Conservation (phyloP, 1,140 invertebrate species). For the Melanaphis sacchari region DNA sequence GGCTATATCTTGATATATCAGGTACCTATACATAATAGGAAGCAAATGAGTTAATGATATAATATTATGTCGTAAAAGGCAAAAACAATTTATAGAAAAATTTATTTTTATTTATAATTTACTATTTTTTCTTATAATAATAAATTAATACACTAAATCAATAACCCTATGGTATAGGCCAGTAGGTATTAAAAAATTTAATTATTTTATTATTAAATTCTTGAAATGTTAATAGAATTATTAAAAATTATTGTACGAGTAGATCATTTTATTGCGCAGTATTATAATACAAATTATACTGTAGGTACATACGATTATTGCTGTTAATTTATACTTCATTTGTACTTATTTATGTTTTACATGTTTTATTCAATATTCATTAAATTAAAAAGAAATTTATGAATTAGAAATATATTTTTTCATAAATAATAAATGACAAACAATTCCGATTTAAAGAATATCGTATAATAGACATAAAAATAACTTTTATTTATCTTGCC, state of each 20-base stretch:
- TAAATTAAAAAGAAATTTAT: background rate
- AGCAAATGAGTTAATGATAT: no score
- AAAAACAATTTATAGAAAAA: no score
- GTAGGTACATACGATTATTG: background rate
- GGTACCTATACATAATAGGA: no score
- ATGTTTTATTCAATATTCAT: background rate
- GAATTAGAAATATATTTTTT: background rate
- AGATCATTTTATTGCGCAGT: background rate
- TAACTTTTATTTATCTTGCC: constrained; percentile 40
- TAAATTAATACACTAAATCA: no score
- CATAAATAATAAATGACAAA: constrained; percentile 32
- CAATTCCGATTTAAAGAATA: background rate
- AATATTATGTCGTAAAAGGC: no score
- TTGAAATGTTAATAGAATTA: no score
- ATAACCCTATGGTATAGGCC: no score
- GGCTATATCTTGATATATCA: no score
- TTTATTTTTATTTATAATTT: no score
- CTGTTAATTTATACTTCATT: background rate
- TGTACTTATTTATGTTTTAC: background rate
- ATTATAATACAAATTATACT: background rate
- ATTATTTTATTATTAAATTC: no score
- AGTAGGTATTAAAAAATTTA: no score
- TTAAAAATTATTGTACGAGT: background rate
- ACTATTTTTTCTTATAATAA: no score
- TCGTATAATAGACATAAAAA: constrained; percentile 6